Evolutionary conservation across 2,113 vertebrate genomes (phyloP), one percentile per base, ranked within the genome.

Genomic region (Corythornis vintsioides): DNA sequence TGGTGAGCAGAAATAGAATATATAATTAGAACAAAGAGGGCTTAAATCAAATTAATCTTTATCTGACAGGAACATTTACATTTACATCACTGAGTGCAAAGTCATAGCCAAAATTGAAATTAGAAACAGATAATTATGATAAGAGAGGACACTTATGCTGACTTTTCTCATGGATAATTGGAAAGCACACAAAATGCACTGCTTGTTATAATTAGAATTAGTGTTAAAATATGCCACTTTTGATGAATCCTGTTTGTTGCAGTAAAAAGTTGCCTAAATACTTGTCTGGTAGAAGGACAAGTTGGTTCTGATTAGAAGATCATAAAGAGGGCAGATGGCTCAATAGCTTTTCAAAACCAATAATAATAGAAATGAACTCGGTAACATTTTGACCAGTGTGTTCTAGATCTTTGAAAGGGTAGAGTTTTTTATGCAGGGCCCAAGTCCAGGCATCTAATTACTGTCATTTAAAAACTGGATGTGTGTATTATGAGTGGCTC

Each of bases 41-140:
- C 95, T 97, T 97, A 98, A 98, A 98, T 98, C 98, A 98, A 98
- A 98, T 98, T 98, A 98, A 98, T 98, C 97, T 98, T 97, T 95
- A 97, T 98, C 96, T 98, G 98, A 98, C 98, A 98, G 96, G 95
- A 98, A 98, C 97, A 98, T 98, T 98, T 98, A 98, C 97, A 98
- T 98, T 98, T 98, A 98, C 97, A 98, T 98, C 97, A 97, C 92
- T 97, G 95, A 97, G 96, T 97, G 97, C 97, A 97, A 97, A 98
- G 95, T 97, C 97, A 96, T 97, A 97, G 97, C 97, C 98, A 98
- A 98, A 98, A 98, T 95, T 97, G 98, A 98, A 98, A 98, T 98
- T 98, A 98, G 97, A 98, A 98, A 98, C 97, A 98, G 98, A 98
- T 98, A 98, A 98, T 98, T 98, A 98, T 98, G 97, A 98, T 98